These are phyloP conservation scores for Dryobota labecula DNA, from an alignment of 2,888 invertebrate species.

Conservation along the genomic window DNA sequence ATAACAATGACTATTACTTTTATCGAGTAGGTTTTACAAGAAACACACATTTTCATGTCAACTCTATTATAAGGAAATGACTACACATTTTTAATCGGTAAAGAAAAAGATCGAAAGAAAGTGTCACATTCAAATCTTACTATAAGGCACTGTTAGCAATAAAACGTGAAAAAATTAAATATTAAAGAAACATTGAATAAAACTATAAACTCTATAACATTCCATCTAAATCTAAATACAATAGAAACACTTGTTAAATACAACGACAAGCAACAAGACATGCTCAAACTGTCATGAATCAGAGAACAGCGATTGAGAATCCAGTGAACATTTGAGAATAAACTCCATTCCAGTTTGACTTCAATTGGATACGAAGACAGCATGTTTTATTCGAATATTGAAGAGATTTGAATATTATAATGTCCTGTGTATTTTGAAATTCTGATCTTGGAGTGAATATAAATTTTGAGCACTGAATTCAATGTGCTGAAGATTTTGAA, in stretches of 20 bases:
- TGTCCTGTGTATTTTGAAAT: conserved; percentile 49
- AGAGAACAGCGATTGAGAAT: conserved; percentile 35
- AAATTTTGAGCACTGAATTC: conserved; percentile 37
- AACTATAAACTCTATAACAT: neutral
- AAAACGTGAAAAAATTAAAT: neutral
- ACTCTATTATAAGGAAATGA: neutral
- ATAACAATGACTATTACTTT: neutral
- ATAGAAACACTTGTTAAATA: conserved; percentile 10
- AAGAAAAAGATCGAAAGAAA: neutral
- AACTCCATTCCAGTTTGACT: conserved; percentile 53
- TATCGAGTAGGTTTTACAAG: neutral
- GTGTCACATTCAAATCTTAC: neutral
- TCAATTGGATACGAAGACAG: conserved; percentile 51
- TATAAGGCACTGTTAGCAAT: neutral
- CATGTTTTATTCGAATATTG: conserved; percentile 53
- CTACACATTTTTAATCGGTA: neutral
- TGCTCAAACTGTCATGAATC: conserved; percentile 46
- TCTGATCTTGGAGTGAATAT: conserved; percentile 49
- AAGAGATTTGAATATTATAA: conserved; percentile 57
- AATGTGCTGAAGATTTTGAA: conserved; percentile 24
- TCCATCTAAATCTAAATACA: conserved; percentile 2
- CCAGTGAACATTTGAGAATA: conserved; percentile 35
- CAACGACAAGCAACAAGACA: conserved; percentile 24
- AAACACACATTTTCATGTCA: too few relatives aligned
- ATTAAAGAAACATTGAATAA: neutral